Evolutionary conservation across 2,888 invertebrate genomes (phyloP).

Genomic region (Drosophila monieri): DNA sequence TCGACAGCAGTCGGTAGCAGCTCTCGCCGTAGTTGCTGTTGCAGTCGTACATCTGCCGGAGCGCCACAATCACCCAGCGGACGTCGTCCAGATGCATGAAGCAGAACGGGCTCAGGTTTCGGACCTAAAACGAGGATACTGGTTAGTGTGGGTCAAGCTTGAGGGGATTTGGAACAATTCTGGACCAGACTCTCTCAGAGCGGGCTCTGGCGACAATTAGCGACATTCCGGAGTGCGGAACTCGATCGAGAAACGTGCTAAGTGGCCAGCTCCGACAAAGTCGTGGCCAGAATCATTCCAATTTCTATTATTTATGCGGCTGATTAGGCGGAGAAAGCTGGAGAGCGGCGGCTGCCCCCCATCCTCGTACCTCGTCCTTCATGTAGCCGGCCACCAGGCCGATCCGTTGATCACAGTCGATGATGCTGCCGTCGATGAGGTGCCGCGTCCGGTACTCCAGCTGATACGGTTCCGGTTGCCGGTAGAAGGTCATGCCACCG

Average conservation of each 20-base stretch:
- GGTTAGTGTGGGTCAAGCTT: not conserved
- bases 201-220: not conserved
- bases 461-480: conserved; percentile 88
- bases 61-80: conserved; percentile 93
- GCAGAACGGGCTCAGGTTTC: conserved; percentile 93
- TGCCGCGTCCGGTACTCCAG: conserved; percentile 96
- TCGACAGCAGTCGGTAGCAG: conserved; percentile 91
- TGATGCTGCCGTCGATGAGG: conserved; percentile 93
- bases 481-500: conserved; percentile 83
- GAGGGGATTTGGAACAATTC: not conserved
- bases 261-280: not conserved
- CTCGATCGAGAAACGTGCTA: not conserved
- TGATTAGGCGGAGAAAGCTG: not conserved
- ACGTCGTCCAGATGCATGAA: conserved; percentile 96
- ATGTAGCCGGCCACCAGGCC: conserved; percentile 95
- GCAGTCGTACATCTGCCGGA: conserved; percentile 94
- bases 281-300: not conserved
- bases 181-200: too few relatives aligned
- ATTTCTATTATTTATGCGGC: not conserved
- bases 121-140: conserved; percentile 84
- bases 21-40: conserved; percentile 93
- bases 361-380: conserved; percentile 91
- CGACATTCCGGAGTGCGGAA: not conserved
- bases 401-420: conserved; percentile 95
- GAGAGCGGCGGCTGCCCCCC: not conserved